Conservation (phyloP, 2,797 vertebrate species). For the Phrynocephalus guinanensis region DNA sequence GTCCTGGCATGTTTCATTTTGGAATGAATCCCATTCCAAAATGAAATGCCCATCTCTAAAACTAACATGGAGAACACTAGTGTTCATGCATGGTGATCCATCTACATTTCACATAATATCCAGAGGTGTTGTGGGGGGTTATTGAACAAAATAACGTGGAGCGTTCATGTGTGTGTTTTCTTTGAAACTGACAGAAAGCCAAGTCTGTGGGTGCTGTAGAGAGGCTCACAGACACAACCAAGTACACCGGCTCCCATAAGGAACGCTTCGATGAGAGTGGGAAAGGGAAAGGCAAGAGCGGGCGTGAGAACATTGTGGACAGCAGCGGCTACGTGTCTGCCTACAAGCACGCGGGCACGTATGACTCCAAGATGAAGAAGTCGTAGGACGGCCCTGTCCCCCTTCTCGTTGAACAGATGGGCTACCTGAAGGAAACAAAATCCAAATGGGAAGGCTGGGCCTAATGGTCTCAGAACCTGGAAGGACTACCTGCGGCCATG, state of each 20-base stretch:
- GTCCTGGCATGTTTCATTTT: too few relatives aligned
- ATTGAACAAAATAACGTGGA: neutral
- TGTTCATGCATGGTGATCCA: too few relatives aligned
- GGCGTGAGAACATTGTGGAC: constrained; percentile 91
- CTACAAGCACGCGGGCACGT: constrained; percentile 93
- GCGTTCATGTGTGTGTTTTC: rapidly evolving
- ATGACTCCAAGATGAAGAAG: constrained; percentile 88
- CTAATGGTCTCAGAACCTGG: constrained; percentile 59
- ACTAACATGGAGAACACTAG: too few relatives aligned
- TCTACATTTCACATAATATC: too few relatives aligned
- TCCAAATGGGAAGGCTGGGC: constrained; percentile 65
- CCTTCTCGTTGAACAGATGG: constrained; percentile 21
- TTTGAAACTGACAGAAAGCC: constrained; percentile 83
- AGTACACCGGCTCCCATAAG: constrained; percentile 95
- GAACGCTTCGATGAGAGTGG: constrained; percentile 91
- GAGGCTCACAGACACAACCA: constrained; percentile 91
- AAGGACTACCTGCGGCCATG: neutral
- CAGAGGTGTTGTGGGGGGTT: neutral
- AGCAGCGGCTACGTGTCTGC: constrained; percentile 91
- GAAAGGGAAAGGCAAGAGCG: constrained; percentile 89
- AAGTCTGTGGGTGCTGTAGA: constrained; percentile 86
- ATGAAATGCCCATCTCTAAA: too few relatives aligned
- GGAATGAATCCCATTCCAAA: too few relatives aligned
- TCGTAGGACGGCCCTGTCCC: constrained; percentile 62
- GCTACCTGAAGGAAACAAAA: constrained; percentile 49